Conservation (phyloP, 23 tunicate species). For the Halocynthia aurantium region DNA sequence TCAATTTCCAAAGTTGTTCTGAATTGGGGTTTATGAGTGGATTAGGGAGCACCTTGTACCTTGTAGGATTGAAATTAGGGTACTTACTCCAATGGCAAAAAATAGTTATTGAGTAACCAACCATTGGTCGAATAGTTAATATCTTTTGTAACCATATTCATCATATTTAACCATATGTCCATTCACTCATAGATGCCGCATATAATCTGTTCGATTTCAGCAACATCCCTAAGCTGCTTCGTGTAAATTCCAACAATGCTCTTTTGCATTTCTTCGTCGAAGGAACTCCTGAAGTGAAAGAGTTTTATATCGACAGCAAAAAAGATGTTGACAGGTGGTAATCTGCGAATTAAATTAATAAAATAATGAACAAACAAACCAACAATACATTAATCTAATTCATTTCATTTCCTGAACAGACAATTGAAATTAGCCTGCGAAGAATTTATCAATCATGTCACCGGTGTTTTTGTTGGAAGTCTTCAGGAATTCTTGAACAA, state of each 20-base stretch:
- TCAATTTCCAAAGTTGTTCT: background rate
- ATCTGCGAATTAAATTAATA: background rate
- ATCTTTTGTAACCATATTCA: too few relatives aligned
- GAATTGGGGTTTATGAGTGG: background rate
- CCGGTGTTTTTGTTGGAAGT: slow-evolving; percentile 13
- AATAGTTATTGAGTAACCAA: too few relatives aligned
- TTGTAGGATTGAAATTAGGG: too few relatives aligned
- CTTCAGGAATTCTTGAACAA: slow-evolving; percentile 20
- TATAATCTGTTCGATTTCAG: slow-evolving; percentile 16
- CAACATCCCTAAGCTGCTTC: slow-evolving; percentile 50
- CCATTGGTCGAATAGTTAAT: too few relatives aligned
- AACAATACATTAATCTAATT: background rate
- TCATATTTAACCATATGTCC: background rate
- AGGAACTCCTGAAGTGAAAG: slow-evolving; percentile 93
- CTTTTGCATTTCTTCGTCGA: slow-evolving; percentile 70
- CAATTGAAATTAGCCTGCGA: slow-evolving; percentile 83
- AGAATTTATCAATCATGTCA: slow-evolving; percentile 77
- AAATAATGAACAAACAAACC: background rate
- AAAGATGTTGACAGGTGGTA: slow-evolving; percentile 91
- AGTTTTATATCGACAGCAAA: slow-evolving; percentile 92
- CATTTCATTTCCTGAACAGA: slow-evolving; percentile 19
- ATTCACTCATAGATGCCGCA: slow-evolving; percentile 10
- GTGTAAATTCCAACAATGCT: slow-evolving; percentile 65
- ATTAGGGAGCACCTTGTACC: too few relatives aligned
- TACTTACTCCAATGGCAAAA: too few relatives aligned